phyloP scores from a whole-genome alignment of 2,797 vertebrate species.

The Pelodytes ibericus region DNA sequence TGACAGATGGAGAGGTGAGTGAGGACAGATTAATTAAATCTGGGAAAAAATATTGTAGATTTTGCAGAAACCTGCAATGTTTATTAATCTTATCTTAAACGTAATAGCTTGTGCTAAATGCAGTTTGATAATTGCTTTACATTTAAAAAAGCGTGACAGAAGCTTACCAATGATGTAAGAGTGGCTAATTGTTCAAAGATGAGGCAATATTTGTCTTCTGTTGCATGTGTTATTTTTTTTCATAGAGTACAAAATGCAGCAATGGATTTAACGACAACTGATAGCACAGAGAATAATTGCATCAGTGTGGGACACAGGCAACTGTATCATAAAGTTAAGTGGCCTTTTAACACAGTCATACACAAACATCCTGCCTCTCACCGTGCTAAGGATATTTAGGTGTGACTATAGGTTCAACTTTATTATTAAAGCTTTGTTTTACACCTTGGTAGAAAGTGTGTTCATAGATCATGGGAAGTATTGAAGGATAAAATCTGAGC shows the following conservation, averaged over 20 bases:
- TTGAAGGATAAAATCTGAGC: too few relatives aligned
- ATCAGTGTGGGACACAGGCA: too few relatives aligned
- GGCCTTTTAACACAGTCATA: too few relatives aligned
- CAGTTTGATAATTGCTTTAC: neutral
- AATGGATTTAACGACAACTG: neutral
- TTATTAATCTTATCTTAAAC: conserved; percentile 1
- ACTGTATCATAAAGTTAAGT: too few relatives aligned
- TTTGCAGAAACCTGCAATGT: neutral
- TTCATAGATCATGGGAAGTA: too few relatives aligned
- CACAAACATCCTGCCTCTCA: too few relatives aligned
- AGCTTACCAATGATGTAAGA: neutral
- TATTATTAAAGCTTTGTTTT: too few relatives aligned
- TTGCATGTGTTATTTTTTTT: neutral
- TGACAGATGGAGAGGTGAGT: neutral
- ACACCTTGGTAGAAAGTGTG: too few relatives aligned
- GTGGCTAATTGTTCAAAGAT: neutral
- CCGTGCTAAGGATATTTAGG: too few relatives aligned
- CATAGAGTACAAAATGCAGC: neutral
- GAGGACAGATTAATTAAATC: neutral
- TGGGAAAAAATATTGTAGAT: neutral
- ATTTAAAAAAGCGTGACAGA: neutral
- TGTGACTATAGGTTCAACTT: too few relatives aligned
- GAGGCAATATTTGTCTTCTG: neutral
- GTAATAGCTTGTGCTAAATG: neutral
- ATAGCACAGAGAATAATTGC: too few relatives aligned